Evolutionary conservation across 2,113 vertebrate species (phyloP), one percentile per base, ranked within the genome.

Genomic region (Diphyllodes magnificus): DNA sequence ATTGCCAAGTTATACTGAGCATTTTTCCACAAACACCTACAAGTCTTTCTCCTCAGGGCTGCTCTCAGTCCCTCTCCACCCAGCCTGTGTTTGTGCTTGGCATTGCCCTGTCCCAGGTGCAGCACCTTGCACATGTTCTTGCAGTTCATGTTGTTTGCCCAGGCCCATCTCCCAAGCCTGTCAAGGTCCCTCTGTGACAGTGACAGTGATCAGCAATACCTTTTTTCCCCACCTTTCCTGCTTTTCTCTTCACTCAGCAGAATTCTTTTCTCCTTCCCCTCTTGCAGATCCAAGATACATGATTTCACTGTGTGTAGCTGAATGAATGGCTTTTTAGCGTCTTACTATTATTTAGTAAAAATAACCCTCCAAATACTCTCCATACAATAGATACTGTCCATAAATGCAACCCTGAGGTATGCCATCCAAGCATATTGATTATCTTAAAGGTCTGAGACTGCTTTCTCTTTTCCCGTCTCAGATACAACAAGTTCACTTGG

Each of bases 71-170:
- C 51, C 44, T 66, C 17, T 19, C 22, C 14, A 44, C 3, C 7
- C 30, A 15, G n/a, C 17, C 25, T 12, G 11, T 47, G 25, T 18
- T n/a, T 35, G 24, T 18, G 40, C 30, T 54, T 0, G 0, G n/a
- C 40, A 31, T 0, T 79, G 65, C 13, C 49, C 35, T 30, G 25
- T 49, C 20, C 15, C 15, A 54, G 10, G 30, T 9, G 15, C 30
- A 54, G 56, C 30, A 47, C 24, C 24, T 11, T 47, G 15, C n/a
- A 54, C 31, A 24, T n/a, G 24, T 24, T 25, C 40, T n/a, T 24
- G 10, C 30, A 20, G 40, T 4, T 64, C 42, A 27, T 9, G 30
- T 56, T 20, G n/a, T 14, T 40, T 8, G 3, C 16, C 35, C 40
- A 56, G 16, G 35, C 6, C 35, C 20, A 21, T 3, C 30, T 35